Base-by-base conservation (phyloP, 2,797 vertebrate genomes). In the Champsocephalus gunnari region DNA sequence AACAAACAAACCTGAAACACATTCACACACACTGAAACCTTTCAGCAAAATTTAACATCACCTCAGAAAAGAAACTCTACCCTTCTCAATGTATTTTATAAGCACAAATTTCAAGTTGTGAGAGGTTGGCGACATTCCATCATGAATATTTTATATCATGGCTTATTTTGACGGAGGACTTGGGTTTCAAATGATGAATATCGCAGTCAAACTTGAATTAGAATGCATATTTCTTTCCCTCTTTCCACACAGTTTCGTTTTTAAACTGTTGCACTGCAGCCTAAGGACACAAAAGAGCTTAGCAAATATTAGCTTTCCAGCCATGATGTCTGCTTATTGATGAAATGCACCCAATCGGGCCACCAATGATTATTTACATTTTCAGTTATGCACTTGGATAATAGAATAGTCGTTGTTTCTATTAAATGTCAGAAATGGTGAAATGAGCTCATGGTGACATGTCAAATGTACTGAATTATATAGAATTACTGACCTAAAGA, bases 1-100 rank as follows among this genome's bases (percentile, higher is more conserved):
- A 69, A 75, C 82, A 85, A 86, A 88, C 80, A 84, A 81, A 81
- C 59, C 55, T 32, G 53, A 81, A 84, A 72, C 67, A 79, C 68
- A 71, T 62, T 75, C 70, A 69, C 67, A 78, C 69, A 77, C 81
- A 80, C 80, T 70, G 71, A 71, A 74, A 79, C 67, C 68, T 79
- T 79, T 66, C 72, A 83, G 44, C 66, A 65, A 77, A 66, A 66
- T 51, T 72, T 72, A 38, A 73, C 71, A 71, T 77, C 69, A 44
- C 50, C 50, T 69, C 56, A 60, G 67, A 66, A 57, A 60, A 65
- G 50, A 75, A 76, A 77, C 41, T 2, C 17, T 53, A 74, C 47
- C 49, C 57, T 77, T 72, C 34, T 38, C 53, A 71, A 51, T 67
- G 62, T 55, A 49, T 74, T 71, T 82, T 44, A 45, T 73, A 66